Evolutionary conservation across 2,888 invertebrate species (phyloP).

Genomic region (Melikaiella ostensackeni): DNA sequence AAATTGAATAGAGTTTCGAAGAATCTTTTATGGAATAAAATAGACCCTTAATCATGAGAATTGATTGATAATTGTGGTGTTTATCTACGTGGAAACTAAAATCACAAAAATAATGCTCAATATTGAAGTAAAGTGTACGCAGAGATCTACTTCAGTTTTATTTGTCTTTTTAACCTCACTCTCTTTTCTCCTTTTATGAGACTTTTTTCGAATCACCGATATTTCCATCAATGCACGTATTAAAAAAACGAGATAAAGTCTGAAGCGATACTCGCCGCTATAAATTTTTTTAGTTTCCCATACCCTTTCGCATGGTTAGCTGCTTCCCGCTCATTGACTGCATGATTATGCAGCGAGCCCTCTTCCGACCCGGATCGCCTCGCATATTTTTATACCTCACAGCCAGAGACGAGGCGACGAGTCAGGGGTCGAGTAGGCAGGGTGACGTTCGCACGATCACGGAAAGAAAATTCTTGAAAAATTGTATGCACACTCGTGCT

Average conservation of each 20-base stretch:
- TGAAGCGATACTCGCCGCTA: constrained; percentile 53
- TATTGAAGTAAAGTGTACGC: too few species aligned
- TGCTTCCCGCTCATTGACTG: constrained; percentile 70
- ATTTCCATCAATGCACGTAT: constrained; percentile 4
- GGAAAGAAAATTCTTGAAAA: not conserved
- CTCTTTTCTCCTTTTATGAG: not conserved
- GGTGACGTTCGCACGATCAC: not conserved
- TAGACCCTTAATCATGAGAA: too few species aligned
- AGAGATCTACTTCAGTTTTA: not conserved
- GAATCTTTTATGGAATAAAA: too few species aligned
- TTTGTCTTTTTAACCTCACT: not conserved
- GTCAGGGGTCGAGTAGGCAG: constrained; percentile 37
- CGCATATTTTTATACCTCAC: constrained; percentile 63
- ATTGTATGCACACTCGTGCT: constrained; percentile 10
- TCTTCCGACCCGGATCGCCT: constrained; percentile 56
- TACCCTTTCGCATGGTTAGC: constrained; percentile 69
- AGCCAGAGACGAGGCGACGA: constrained; percentile 35
- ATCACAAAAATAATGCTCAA: too few species aligned
- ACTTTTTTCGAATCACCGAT: constrained; percentile 15
- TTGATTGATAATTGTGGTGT: too few species aligned
- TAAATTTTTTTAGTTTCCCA: constrained; percentile 62
- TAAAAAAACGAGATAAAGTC: constrained; percentile 14
- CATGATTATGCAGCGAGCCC: constrained; percentile 69
- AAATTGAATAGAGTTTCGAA: too few species aligned
- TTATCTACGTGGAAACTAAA: too few species aligned